Conservation (phyloP, 2,888 invertebrate species). For the Acanthoscelides obtectus region DNA sequence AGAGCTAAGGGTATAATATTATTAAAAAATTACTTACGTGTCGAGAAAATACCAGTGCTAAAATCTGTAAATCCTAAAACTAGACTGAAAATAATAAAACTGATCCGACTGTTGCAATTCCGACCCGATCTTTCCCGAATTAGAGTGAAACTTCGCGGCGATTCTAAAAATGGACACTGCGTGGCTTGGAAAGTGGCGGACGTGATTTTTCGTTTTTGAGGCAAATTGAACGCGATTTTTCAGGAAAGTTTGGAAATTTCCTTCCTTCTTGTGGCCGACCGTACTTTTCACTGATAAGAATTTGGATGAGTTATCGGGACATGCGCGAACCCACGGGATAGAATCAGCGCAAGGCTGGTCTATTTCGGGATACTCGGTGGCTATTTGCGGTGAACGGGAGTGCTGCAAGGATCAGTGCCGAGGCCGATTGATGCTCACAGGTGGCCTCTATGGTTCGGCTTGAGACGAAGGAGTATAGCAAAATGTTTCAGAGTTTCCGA, state of each 20-base stretch:
- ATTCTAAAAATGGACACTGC: slow-evolving; percentile 42
- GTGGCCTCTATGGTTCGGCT: no score
- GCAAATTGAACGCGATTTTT: not conserved
- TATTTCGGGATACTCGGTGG: not conserved
- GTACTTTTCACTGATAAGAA: not conserved
- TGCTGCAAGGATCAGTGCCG: not conserved
- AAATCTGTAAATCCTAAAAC: slow-evolving; percentile 31
- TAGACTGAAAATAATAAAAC: slow-evolving; percentile 37
- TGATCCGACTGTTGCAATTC: slow-evolving; percentile 28
- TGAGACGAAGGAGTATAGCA: no score
- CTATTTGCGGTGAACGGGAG: not conserved
- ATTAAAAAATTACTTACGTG: slow-evolving; percentile 30
- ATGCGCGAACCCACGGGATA: not conserved
- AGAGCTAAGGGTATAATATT: not conserved
- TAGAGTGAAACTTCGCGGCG: slow-evolving; percentile 32
- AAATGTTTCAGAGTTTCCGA: no score
- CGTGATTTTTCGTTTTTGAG: not conserved
- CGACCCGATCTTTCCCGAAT: slow-evolving; percentile 29
- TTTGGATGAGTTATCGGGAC: not conserved
- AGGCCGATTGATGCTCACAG: not conserved
- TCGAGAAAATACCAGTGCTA: slow-evolving; percentile 37
- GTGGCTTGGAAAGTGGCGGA: not conserved
- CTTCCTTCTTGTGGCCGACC: not conserved
- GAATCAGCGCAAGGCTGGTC: not conserved
- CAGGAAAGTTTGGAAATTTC: not conserved